Base-by-base conservation (phyloP, 2,888 invertebrate genomes). In the Blastobasis lacticolella region DNA sequence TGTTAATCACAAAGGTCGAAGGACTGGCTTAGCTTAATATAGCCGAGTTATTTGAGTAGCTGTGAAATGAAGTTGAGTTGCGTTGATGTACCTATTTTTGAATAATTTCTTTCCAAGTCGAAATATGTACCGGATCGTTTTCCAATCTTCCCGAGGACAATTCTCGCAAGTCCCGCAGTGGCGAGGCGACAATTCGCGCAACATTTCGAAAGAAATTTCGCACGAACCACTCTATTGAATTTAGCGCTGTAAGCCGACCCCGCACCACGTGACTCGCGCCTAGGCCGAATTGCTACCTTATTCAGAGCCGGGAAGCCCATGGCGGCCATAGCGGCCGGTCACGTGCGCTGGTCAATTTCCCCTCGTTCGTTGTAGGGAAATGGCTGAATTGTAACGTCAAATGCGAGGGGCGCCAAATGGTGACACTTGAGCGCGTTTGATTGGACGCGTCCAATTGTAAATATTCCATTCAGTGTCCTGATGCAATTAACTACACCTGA, bases 311-410 rank as follows among this genome's bases (percentile, higher is more conserved):
- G 42, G 10, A 42, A 7, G 9, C n/a, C 42, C 42, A 10, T 9
- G 40, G 6, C 40, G 9, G 40, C 7, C 7, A 40, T 40, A 3
- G 5, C 9, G 42, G 9, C 10, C 6, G 10, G 42, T 10, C 77
- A 78, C 75, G 79, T 77, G 75, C 69, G 58, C 62, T 62, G 68
- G 66, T 69, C 75, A 73, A 75, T 78, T 77, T 79, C 73, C 74
- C 65, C 63, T 62, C 55, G 23, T 23, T 23, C 53, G 54, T 43
- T 57, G 57, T 57, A 59, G 56, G 63, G 54, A 62, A 66, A 68
- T 61, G 62, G 62, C 53, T 56, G 60, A 61, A 66, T 64, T 58
- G 60, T 59, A 57, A 56, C 55, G 53, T 49, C 51, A 54, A 55
- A 54, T 49, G 52, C 59, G 59, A 57, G 57, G 59, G 58, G 60